phyloP scores from a whole-genome alignment of 2,888 invertebrate genomes.

The Eupithecia dodoneata region DNA sequence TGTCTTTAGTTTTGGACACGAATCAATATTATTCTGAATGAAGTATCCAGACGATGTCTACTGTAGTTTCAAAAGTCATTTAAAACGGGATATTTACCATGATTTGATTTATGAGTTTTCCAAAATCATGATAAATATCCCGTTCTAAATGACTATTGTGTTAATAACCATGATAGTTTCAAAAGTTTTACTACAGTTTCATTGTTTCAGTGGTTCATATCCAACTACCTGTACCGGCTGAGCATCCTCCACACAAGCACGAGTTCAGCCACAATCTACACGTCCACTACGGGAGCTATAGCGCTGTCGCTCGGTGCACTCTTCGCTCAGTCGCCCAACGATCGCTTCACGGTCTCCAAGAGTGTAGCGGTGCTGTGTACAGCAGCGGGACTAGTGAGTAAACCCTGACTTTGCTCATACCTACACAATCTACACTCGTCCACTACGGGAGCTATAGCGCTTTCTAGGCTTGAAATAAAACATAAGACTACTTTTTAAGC shows the following conservation, averaged over 20 bases:
- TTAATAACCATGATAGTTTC: too few relatives aligned
- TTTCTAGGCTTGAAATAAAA: too few relatives aligned
- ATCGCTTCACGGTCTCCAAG: slow-evolving; percentile 94
- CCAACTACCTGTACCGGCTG: slow-evolving; percentile 96
- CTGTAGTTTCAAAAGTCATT: too few relatives aligned
- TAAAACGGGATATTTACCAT: too few relatives aligned
- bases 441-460: slow-evolving; percentile 95
- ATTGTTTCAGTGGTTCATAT: slow-evolving; percentile 94
- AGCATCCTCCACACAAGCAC: slow-evolving; percentile 93
- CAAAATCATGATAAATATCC: too few relatives aligned
- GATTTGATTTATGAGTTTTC: too few relatives aligned
- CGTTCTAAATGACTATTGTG: too few relatives aligned
- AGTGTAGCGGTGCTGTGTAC: slow-evolving; percentile 91
- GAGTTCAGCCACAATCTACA: slow-evolving; percentile 94
- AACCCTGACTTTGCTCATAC: neutral
- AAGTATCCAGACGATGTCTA: too few relatives aligned
- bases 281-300: slow-evolving; percentile 95
- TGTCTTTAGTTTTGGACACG: too few relatives aligned
- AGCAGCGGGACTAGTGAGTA: slow-evolving; percentile 90
- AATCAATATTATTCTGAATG: too few relatives aligned
- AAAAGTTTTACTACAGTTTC: too few relatives aligned
- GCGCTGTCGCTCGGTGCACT: slow-evolving; percentile 93
- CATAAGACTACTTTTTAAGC: too few relatives aligned
- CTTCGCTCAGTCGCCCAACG: slow-evolving; percentile 92
- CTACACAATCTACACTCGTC: slow-evolving; percentile 92